Percentiles rank a stretch among this genome's conserved stretches.
Conservation (phyloP, 2,888 invertebrate genomes). For the Diarsia dahlii region DNA sequence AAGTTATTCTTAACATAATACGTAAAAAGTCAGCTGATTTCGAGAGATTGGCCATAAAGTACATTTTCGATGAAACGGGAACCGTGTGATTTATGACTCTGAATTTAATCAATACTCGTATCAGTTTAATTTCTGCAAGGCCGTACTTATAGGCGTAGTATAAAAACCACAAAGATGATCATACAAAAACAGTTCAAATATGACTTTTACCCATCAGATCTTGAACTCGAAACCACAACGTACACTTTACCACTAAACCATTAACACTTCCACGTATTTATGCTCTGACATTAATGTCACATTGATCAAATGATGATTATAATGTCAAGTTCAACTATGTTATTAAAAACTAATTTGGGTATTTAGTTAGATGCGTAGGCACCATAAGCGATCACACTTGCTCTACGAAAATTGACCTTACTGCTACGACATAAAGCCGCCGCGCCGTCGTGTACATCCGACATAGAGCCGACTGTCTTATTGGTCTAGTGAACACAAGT, state of each 20-base stretch:
- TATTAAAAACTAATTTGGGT: conserved; percentile 57
- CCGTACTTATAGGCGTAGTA: not conserved
- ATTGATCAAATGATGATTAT: conserved; percentile 48
- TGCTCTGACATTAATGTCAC: conserved; percentile 17
- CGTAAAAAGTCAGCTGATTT: not conserved
- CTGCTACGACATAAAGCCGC: not conserved
- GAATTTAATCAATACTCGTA: too few relatives aligned
- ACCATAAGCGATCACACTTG: not conserved
- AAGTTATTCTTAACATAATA: too few relatives aligned
- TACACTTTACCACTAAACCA: conserved; percentile 13
- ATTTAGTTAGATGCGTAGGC: conserved; percentile 15
- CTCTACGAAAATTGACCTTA: not conserved
- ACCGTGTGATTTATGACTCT: not conserved
- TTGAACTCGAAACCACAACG: conserved; percentile 32
- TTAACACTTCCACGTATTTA: conserved; percentile 31
- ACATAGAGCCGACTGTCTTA: too few relatives aligned
- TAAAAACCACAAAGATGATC: not conserved
- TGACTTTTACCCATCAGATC: not conserved
- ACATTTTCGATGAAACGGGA: not conserved
- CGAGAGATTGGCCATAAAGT: too few relatives aligned
- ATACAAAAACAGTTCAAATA: conserved; percentile 2
- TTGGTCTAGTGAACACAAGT: too few relatives aligned
- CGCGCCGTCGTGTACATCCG: too few relatives aligned
- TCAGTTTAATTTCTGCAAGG: not conserved
- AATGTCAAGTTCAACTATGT: conserved; percentile 63